Evolutionary conservation across 2,797 vertebrate species (phyloP).

Genomic region (Xenentodon cancila): DNA sequence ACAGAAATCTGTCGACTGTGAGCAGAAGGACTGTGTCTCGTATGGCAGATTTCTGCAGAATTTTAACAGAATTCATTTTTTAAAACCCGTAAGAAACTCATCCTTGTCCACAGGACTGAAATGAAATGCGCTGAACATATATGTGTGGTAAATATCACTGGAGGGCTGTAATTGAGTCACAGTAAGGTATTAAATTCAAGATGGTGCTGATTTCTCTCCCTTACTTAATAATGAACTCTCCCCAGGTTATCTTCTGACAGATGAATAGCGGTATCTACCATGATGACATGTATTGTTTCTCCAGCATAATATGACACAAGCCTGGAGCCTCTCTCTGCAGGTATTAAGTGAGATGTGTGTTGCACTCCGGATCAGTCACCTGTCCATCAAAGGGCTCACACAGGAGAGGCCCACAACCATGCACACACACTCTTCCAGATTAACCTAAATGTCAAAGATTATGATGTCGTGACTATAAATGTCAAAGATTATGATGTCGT

Average conservation of each 20-base stretch:
- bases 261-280: background rate
- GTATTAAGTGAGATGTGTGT: background rate
- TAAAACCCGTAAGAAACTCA: slow-evolving; percentile 1
- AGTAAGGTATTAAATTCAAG: background rate
- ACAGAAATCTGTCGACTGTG: too few relatives aligned
- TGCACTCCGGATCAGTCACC: background rate
- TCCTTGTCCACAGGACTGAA: background rate
- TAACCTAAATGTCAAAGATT: background rate
- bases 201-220: background rate
- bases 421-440: background rate
- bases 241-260: too few relatives aligned
- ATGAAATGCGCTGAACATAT: slow-evolving; percentile 4
- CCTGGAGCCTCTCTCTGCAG: background rate
- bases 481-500: background rate
- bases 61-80: slow-evolving; percentile 9
- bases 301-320: background rate
- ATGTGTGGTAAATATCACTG: background rate
- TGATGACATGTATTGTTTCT: background rate
- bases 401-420: too few relatives aligned
- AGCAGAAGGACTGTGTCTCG: slow-evolving; percentile 1
- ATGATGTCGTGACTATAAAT: background rate
- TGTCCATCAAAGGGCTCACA: background rate
- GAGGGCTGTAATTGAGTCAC: background rate
- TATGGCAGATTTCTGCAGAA: slow-evolving; percentile 10
- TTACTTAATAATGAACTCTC: too few relatives aligned